These are phyloP conservation scores for Bryconaethiops microstoma DNA, from an alignment of 2,797 vertebrate species.

Conservation along the genomic window DNA sequence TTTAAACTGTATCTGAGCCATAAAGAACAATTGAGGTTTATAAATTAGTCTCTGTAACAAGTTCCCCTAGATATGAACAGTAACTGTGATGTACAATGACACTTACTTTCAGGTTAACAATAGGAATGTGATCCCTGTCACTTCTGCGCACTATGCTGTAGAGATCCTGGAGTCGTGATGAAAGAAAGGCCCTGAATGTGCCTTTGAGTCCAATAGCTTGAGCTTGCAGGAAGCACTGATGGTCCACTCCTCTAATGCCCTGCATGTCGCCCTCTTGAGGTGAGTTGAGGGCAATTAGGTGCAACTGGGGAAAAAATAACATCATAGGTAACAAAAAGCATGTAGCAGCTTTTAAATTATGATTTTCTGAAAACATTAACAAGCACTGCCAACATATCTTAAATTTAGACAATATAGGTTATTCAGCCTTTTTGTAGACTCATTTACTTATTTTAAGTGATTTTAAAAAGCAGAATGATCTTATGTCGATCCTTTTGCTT, in stretches of 20 bases:
- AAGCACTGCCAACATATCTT: too few species aligned
- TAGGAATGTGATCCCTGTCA: conserved; percentile 76
- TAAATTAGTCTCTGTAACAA: too few species aligned
- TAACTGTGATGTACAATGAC: not conserved
- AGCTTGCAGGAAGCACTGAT: conserved; percentile 92
- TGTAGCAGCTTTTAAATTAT: too few species aligned
- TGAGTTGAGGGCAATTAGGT: conserved; percentile 88
- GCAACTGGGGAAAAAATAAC: conserved; percentile 77
- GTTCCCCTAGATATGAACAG: not conserved
- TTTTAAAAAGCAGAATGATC: too few species aligned
- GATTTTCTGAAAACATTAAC: too few species aligned
- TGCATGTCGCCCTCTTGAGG: conserved; percentile 85
- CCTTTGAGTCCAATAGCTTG: conserved; percentile 85
- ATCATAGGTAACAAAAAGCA: not conserved
- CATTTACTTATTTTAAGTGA: too few species aligned
- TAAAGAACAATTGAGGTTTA: too few species aligned
- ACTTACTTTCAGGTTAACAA: conserved; percentile 88
- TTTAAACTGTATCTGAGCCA: too few species aligned
- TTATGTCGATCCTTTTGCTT: too few species aligned
- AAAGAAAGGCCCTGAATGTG: conserved; percentile 93
- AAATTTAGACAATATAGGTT: too few species aligned
- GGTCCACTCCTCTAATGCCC: conserved; percentile 88
- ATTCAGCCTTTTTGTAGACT: too few species aligned
- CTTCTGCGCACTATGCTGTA: conserved; percentile 88
- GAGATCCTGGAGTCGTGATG: conserved; percentile 89